phyloP scores from a whole-genome alignment of 1,140 invertebrate genomes.

The Lethrus apterus region DNA sequence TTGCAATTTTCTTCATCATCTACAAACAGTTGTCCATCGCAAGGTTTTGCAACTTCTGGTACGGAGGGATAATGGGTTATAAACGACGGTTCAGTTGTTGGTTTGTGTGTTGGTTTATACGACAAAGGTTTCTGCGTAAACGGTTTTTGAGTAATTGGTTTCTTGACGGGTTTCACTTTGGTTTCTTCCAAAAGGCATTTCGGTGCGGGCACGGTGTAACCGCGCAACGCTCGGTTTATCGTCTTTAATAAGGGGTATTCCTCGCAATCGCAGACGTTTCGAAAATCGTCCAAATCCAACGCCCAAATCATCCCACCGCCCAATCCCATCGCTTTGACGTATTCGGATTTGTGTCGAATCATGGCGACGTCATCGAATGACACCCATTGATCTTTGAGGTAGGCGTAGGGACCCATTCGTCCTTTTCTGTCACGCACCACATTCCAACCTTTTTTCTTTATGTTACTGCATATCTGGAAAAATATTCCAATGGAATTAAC shows the following conservation, averaged over 20 bases:
- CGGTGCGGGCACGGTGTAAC: constrained; percentile 46
- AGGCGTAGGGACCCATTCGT: constrained; percentile 70
- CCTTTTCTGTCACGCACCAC: constrained; percentile 58
- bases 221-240: constrained; percentile 64
- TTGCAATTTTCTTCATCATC: constrained; percentile 61
- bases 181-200: constrained; percentile 31
- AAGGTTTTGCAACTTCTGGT: constrained; percentile 33
- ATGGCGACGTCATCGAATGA: constrained; percentile 74
- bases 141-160: constrained; percentile 15
- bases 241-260: constrained; percentile 71
- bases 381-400: constrained; percentile 71
- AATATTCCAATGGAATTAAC: too few species aligned
- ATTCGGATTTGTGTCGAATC: constrained; percentile 64
- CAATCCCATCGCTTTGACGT: constrained; percentile 64
- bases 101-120: background rate
- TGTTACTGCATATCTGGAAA: constrained; percentile 58
- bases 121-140: constrained; percentile 6
- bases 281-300: constrained; percentile 65
- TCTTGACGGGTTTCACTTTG: constrained; percentile 2
- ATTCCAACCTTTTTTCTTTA: constrained; percentile 58
- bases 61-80: background rate
- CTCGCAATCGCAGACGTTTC: constrained; percentile 68
- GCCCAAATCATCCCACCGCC: constrained; percentile 87
- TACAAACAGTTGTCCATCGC: constrained; percentile 52
- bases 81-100: background rate